Percentiles rank a stretch among this genome's conserved stretches.
These are phyloP conservation scores for Dinoponera quadriceps DNA, from an alignment of 1,140 invertebrate species.

Conservation along the genomic window DNA sequence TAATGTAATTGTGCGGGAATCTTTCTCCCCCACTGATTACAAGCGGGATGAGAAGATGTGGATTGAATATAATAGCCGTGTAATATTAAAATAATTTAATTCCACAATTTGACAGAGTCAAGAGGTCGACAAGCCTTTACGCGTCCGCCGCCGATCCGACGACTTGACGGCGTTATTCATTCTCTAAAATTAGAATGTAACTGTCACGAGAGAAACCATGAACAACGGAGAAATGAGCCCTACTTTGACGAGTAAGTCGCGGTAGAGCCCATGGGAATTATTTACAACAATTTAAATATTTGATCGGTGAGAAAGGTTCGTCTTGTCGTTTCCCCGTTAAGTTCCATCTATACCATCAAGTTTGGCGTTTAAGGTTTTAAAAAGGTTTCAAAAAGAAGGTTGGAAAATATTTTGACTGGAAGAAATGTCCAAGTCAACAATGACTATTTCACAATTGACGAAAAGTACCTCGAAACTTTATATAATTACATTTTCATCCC, in stretches of 20 bases:
- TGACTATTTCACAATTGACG: background rate
- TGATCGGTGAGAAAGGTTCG: conserved; percentile 5
- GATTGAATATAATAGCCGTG: conserved; percentile 24
- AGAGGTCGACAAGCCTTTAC: conserved; percentile 52
- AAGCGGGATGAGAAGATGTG: background rate
- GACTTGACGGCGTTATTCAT: conserved; percentile 28
- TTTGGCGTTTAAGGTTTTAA: background rate
- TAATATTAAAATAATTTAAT: conserved; percentile 82
- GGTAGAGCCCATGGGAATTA: conserved; percentile 23
- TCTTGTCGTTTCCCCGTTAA: background rate
- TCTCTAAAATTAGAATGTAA: conserved; percentile 50
- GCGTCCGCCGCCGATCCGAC: conserved; percentile 11
- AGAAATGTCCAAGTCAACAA: too few relatives aligned
- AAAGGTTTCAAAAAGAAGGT: background rate
- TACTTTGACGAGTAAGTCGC: conserved; percentile 1
- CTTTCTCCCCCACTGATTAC: background rate
- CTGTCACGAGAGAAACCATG: conserved; percentile 49
- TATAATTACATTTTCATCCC: conserved; percentile 15
- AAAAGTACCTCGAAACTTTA: background rate
- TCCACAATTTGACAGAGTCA: conserved; percentile 72
- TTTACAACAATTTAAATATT: conserved; percentile 38
- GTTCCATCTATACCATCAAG: background rate
- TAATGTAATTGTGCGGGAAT: background rate
- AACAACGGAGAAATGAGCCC: conserved; percentile 53
- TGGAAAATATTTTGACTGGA: background rate